A percentile compares a stretch with the other conserved stretches of the same genome.
These are phyloP conservation scores for Ficedula albicollis DNA, from an alignment of 2,797 vertebrate genomes.

Conservation along the genomic window DNA sequence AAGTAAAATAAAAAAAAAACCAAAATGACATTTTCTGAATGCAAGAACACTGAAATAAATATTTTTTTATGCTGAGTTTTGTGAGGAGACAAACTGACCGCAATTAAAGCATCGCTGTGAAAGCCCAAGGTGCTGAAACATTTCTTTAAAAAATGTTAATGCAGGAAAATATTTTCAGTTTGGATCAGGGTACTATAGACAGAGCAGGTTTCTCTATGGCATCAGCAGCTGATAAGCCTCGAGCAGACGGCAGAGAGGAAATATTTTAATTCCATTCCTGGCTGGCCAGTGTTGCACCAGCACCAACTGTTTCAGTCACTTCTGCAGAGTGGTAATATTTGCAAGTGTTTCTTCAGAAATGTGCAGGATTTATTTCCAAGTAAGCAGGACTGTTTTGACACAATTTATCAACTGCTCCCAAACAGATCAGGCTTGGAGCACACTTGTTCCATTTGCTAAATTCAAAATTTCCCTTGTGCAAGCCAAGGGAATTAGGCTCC, in stretches of 20 bases:
- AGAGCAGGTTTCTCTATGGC: neutral
- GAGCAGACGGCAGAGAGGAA: neutral
- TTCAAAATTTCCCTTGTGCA: neutral
- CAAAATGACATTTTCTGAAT: neutral
- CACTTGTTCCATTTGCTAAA: conserved; percentile 34
- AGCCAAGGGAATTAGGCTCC: conserved; percentile 46
- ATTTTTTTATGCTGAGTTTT: neutral
- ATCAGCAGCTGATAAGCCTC: conserved; percentile 18
- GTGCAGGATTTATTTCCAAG: conserved; percentile 44
- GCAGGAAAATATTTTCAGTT: neutral
- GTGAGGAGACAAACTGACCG: neutral
- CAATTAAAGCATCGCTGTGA: neutral
- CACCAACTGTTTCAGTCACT: conserved; percentile 39
- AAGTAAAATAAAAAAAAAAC: neutral
- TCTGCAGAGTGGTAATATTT: conserved; percentile 16
- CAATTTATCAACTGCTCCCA: conserved; percentile 37
- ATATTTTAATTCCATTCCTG: conserved; percentile 31
- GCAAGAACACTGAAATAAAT: neutral
- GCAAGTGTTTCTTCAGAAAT: conserved; percentile 38
- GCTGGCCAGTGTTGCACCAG: conserved; percentile 20
- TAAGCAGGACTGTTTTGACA: conserved; percentile 21
- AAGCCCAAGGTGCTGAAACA: neutral
- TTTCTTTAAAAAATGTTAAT: neutral
- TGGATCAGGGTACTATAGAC: neutral
- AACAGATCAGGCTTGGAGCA: conserved; percentile 44